phyloP scores from a whole-genome alignment of 2,113 vertebrate genomes.

The Polypterus bichir region DNA sequence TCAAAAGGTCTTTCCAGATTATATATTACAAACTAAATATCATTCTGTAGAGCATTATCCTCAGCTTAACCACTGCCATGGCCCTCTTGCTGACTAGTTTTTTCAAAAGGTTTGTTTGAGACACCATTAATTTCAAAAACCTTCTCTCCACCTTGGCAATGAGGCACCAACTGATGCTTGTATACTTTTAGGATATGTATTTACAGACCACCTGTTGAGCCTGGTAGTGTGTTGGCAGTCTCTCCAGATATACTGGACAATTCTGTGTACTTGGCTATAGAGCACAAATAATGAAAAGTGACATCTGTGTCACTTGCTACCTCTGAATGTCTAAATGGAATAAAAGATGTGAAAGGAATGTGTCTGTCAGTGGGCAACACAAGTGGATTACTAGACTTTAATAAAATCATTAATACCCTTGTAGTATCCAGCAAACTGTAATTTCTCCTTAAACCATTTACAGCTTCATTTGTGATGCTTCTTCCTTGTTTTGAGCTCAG shows the following conservation, averaged over 20 bases:
- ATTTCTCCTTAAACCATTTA: no score
- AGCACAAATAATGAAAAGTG: constrained; percentile 2
- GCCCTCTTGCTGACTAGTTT: constrained; percentile 14
- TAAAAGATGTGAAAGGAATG: constrained; percentile 1
- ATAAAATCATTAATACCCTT: no score
- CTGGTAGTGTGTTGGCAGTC: neutral
- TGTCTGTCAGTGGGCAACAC: neutral
- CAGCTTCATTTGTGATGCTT: no score
- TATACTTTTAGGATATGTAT: constrained; percentile 1
- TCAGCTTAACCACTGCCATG: constrained; percentile 10
- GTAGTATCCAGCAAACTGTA: no score
- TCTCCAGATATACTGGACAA: constrained; percentile 4
- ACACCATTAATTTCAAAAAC: constrained; percentile 2
- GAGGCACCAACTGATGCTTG: constrained; percentile 5
- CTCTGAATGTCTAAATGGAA: constrained; percentile 7
- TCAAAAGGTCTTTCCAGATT: constrained; percentile 1
- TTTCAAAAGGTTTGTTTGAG: constrained; percentile 8
- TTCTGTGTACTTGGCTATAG: neutral
- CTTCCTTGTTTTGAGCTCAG: no score
- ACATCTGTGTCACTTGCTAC: neutral
- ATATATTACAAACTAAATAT: constrained; percentile 10
- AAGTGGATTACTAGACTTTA: no score
- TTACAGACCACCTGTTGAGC: constrained; percentile 10
- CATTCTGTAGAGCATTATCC: constrained; percentile 14
- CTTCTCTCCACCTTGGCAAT: neutral